Base-by-base conservation (phyloP, 2,888 invertebrate genomes). In the Dolichomitus sp. region DNA sequence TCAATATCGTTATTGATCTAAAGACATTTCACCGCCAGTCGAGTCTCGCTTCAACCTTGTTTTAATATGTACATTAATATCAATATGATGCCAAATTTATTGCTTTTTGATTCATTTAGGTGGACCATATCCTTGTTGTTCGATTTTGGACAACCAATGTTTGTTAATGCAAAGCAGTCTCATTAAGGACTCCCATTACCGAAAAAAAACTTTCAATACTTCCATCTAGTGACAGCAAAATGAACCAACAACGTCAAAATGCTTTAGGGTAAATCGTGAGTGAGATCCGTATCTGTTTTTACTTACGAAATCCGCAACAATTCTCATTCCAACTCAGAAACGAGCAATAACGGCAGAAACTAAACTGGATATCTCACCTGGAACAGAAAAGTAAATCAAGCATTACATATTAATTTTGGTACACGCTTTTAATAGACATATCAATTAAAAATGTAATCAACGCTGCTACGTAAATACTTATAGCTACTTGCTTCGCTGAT, bases 291-390 rank as follows among this genome's bases (percentile, higher is more conserved):
- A 33, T 59, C 17, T 37, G 2, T 59, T 33, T 61, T 9, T 61
- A 61, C 61, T 61, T 12, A 40, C 17, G 17, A 40, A 61, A 61
- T 11, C 30, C 4, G 14, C 33, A 59, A 6, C 14, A 27, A 11
- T 17, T 4, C 9, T n/a, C 1, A 17, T 50, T 17, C n/a, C 48
- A 4, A 14, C 12, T 27, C 5, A 27, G 23, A n/a, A 17, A n/a
- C 30, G 40, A 42, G 40, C 48, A 12, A 27, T 40, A 19, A 45
- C 27, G n/a, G 4, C 17, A 42, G 45, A 45, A 23, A 45, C 37
- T 17, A 48, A 30, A 61, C 30, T 61, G 66, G 11, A 59, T 66
- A 70, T 82, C 84, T 88, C 85, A 90, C 89, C 88, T 89, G 88
- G 0, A 90, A 89, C 87, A 87, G 17, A 87, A 85, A 69, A 63